Evolutionary conservation across 2,113 vertebrate genomes (phyloP).

Genomic region (Grammomys surdaster): DNA sequence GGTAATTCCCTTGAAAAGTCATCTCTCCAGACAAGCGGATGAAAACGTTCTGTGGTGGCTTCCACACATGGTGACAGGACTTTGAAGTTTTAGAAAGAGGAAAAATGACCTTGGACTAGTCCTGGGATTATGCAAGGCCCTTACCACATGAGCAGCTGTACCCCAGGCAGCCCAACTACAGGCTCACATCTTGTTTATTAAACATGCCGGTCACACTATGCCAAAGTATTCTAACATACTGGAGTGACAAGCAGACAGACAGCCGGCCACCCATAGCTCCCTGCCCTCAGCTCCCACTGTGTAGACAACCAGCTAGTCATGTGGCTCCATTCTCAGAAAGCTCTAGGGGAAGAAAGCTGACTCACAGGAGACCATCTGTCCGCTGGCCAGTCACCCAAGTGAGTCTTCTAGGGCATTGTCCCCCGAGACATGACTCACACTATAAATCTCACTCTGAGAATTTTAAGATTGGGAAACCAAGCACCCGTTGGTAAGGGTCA

Average conservation of each 20-base stretch:
- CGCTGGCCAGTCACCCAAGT: neutral
- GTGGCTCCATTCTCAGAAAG: neutral
- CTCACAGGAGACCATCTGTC: constrained; percentile 13
- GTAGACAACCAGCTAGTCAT: neutral
- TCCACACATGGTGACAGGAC: neutral
- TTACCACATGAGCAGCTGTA: neutral
- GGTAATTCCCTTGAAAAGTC: neutral
- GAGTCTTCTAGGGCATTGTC: neutral
- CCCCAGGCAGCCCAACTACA: neutral
- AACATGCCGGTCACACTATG: neutral
- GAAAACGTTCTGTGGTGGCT: neutral
- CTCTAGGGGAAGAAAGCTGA: constrained; percentile 18
- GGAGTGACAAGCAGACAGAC: neutral
- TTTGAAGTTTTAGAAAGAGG: neutral
- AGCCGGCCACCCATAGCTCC: neutral
- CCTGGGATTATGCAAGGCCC: neutral
- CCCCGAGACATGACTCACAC: neutral
- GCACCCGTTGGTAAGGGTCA: neutral
- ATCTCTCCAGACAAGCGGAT: neutral
- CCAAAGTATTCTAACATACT: neutral
- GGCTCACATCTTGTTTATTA: neutral
- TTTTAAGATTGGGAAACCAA: neutral
- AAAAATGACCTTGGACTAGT: neutral
- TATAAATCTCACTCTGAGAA: neutral
- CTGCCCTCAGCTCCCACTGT: neutral